Conservation (phyloP, 2,113 vertebrate genomes). For the Caranx melampygus region DNA sequence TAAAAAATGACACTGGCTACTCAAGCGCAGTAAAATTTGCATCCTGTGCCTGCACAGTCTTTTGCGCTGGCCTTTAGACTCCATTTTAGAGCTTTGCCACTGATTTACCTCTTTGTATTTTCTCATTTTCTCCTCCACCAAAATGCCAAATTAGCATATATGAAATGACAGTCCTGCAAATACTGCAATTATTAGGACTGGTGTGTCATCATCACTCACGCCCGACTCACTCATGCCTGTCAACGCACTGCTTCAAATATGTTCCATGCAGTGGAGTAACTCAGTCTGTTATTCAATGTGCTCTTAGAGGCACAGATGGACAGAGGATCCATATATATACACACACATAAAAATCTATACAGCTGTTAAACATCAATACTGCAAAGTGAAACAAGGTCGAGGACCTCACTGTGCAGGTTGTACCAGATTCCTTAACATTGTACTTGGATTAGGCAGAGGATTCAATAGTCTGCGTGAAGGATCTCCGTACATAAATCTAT, state of each 20-base stretch:
- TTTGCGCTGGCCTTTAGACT: conserved; percentile 62
- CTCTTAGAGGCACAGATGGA: neutral
- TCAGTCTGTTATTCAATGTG: neutral
- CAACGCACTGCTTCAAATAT: conserved; percentile 11
- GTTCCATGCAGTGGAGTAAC: conserved; percentile 9
- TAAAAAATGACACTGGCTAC: neutral
- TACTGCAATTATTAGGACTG: conserved; percentile 36
- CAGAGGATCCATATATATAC: neutral
- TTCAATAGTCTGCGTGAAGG: neutral
- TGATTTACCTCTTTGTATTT: conserved; percentile 63
- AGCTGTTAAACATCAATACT: neutral
- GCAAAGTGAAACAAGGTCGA: conserved; percentile 30
- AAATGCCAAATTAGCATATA: conserved; percentile 79
- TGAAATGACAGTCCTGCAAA: conserved; percentile 53
- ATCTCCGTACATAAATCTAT: neutral
- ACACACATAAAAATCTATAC: conserved; percentile 22
- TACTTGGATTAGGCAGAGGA: neutral
- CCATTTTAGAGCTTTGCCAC: conserved; percentile 46
- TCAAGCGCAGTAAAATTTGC: conserved; percentile 8
- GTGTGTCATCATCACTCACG: conserved; percentile 11
- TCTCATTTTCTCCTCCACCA: conserved; percentile 41
- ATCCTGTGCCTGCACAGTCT: conserved; percentile 18
- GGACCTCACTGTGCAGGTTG: conserved; percentile 3
- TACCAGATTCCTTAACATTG: neutral
- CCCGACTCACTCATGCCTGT: conserved; percentile 17